These are phyloP conservation scores for Nannoperca obscura DNA, from an alignment of 2,797 vertebrate species.

Conservation along the genomic window DNA sequence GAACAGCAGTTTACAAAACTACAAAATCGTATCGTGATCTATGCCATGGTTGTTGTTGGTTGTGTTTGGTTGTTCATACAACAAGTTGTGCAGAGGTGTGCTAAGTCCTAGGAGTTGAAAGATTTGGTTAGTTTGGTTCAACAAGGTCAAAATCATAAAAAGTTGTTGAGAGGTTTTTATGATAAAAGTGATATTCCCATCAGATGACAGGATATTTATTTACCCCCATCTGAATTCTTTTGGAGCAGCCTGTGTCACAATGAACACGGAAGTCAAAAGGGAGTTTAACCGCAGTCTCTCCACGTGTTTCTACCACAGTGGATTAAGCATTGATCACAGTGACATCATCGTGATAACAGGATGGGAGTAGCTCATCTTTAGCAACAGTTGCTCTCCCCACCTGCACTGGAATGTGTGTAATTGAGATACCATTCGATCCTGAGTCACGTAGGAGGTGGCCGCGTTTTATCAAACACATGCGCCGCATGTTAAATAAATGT, in stretches of 20 bases:
- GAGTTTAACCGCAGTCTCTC: not conserved
- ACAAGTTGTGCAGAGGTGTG: not conserved
- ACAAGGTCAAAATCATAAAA: not conserved
- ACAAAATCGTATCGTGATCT: not conserved
- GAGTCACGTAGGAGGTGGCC: constrained; percentile 50
- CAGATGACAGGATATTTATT: not conserved
- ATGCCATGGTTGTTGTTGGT: not conserved
- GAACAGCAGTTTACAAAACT: not conserved
- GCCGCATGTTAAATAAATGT: no score
- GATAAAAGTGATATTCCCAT: not conserved
- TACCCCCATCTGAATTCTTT: not conserved
- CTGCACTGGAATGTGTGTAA: constrained; percentile 35
- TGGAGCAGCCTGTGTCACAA: not conserved
- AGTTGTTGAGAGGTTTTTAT: not conserved
- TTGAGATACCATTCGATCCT: constrained; percentile 36
- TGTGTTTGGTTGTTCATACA: constrained; percentile 2
- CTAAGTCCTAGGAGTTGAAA: not conserved
- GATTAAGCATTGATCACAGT: constrained; percentile 12
- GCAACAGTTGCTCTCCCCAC: constrained; percentile 41
- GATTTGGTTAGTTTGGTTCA: not conserved
- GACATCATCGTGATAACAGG: constrained; percentile 39
- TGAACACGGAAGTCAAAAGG: not conserved
- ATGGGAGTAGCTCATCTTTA: constrained; percentile 39
- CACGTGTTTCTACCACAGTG: not conserved
- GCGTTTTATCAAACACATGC: constrained; percentile 22